Evolutionary conservation across 2,113 vertebrate species (phyloP), one percentile per base, ranked within the genome.

Genomic region (Agelaius tricolor): DNA sequence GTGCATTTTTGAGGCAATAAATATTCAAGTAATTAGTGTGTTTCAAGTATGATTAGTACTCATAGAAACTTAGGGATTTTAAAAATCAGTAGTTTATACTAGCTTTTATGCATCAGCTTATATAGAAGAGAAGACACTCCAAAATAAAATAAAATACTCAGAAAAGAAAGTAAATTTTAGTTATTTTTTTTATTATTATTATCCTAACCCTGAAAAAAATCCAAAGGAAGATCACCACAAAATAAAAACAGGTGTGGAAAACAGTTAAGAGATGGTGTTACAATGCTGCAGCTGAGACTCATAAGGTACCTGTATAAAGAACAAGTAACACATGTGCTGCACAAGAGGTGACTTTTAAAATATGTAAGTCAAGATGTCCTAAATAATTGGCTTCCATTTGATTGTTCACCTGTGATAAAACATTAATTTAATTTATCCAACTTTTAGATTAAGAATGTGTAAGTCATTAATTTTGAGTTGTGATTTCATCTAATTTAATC

Each of bases 161-260:
- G 94, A 91, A 92, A 92, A 96, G 47, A 95, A 95, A 90, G 72
- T 92, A 94, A 31, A 15, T 85, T 96, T 96, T 94, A 84, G 71
- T 88, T 96, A 90, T 96, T 96, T 63, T 95, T 97, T 97, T 54
- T 23, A 67, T 96, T 94, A 52, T 69, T 55, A 72, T 95, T 96
- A 92, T 71, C 74, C 68, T 92, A 89, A 54, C 9, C 55, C 87
- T 89, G 54, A 85, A 90, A 84, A 91, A 51, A 4, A 23, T 5
- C 7, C 62, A 44, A 76, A 94, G 67, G 71, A 95, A 95, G 63
- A 68, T 87, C 75, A 44, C 71, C 95, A 65, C 65, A 84, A 96
- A 95, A 90, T 46, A 90, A 89, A 94, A 83, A 86, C 43, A 87
- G 35, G 35, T 31, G 28, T 89, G 83, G 84, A 94, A 96, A 96